Conservation (phyloP, 2,797 vertebrate species). For the Eurystomus glaucurus region DNA sequence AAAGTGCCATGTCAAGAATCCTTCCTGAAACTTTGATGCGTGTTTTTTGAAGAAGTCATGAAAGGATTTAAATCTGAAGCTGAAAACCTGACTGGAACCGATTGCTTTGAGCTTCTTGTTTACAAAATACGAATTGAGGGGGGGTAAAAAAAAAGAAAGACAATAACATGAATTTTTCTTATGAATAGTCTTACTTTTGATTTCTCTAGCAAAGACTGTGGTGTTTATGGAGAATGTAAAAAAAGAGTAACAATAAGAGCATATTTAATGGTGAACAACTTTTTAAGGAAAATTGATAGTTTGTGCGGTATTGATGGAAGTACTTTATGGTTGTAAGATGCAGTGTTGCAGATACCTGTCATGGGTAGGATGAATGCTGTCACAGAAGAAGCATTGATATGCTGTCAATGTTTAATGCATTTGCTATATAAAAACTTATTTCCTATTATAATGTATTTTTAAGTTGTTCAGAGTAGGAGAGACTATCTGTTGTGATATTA, state of each 20-base stretch:
- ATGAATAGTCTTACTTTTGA: conserved; percentile 24
- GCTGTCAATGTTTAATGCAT: not conserved
- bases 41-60: conserved; percentile 46
- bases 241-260: not conserved
- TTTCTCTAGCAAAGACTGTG: not conserved
- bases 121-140: conserved; percentile 42
- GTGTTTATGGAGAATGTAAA: not conserved
- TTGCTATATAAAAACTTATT: conserved; percentile 50
- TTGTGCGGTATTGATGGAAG: not conserved
- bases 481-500: conserved; percentile 46
- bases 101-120: conserved; percentile 73
- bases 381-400: not conserved
- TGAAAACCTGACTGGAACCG: conserved; percentile 73
- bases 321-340: not conserved
- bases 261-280: conserved; percentile 2
- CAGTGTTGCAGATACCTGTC: not conserved
- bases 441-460: conserved; percentile 48
- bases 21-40: conserved; percentile 38
- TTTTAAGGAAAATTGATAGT: conserved; percentile 7
- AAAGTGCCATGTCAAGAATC: conserved; percentile 4
- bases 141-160: conserved; percentile 18
- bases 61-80: conserved; percentile 71
- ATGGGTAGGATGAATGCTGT: not conserved
- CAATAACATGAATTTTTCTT: conserved; percentile 11
- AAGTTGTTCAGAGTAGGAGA: conserved; percentile 38